Conservation (phyloP, 2,113 vertebrate genomes). For the Atherinomorus stipes region DNA sequence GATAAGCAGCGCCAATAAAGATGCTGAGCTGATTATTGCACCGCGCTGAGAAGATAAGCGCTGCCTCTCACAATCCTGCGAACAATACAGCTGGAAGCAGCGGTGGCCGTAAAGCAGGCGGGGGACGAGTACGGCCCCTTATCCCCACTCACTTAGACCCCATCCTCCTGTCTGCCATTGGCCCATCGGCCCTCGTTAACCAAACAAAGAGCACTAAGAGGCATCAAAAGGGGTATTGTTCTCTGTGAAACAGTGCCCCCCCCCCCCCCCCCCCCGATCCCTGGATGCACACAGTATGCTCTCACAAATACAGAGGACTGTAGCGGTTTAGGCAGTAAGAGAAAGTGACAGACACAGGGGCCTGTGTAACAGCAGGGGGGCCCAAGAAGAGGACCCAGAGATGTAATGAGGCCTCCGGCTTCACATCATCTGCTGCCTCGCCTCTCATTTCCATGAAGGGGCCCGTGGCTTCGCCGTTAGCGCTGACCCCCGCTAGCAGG, state of each 20-base stretch:
- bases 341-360: conserved; percentile 78
- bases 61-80: conserved; percentile 25
- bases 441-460: conserved; percentile 34
- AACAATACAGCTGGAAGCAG: conserved; percentile 43
- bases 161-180: conserved; percentile 65
- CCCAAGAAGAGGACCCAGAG: conserved; percentile 51
- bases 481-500: not conserved
- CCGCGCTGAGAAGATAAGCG: conserved; percentile 63
- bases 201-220: conserved; percentile 72
- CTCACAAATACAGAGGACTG: conserved; percentile 62
- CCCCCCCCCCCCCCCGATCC: conserved; percentile 31
- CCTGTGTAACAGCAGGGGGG: conserved; percentile 71
- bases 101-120: conserved; percentile 57
- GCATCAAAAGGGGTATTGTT: conserved; percentile 81
- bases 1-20: conserved; percentile 68
- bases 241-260: conserved; percentile 62
- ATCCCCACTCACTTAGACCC: conserved; percentile 43
- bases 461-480: not conserved
- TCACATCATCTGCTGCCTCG: conserved; percentile 40
- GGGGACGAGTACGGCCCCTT: too few relatives aligned
- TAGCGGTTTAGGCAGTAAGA: conserved; percentile 49
- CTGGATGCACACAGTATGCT: conserved; percentile 37
- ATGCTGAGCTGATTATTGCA: conserved; percentile 65
- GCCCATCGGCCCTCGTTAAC: conserved; percentile 67
- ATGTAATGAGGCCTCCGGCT: conserved; percentile 45